phyloP scores from a whole-genome alignment of 1,140 invertebrate genomes.

The Nymphalis io region DNA sequence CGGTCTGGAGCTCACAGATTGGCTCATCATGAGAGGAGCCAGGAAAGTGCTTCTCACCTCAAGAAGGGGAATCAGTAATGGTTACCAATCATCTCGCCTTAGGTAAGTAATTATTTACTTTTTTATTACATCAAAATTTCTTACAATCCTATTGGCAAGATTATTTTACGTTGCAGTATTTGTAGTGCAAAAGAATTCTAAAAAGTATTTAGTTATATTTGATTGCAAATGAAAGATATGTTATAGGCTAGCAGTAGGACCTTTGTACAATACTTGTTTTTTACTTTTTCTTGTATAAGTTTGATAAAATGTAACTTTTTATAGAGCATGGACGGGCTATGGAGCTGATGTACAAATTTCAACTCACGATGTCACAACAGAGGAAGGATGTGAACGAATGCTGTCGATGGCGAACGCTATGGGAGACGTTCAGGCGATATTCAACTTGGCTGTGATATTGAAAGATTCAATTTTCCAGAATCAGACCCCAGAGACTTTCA shows the following conservation, averaged over 20 bases:
- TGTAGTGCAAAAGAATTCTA: too few relatives aligned
- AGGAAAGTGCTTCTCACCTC: conserved; percentile 90
- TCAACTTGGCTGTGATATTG: conserved; percentile 87
- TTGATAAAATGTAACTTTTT: conserved; percentile 11
- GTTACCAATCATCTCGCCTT: conserved; percentile 88
- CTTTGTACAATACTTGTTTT: too few relatives aligned
- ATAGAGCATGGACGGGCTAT: conserved; percentile 83
- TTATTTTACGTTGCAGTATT: too few relatives aligned
- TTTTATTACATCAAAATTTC: neutral
- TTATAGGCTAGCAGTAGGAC: too few relatives aligned
- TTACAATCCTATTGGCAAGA: too few relatives aligned
- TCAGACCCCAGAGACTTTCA: conserved; percentile 82
- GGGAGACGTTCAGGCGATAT: conserved; percentile 88
- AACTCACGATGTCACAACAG: conserved; percentile 81
- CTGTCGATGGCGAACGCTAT: too few relatives aligned
- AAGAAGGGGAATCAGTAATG: conserved; percentile 87
- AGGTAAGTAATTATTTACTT: conserved; percentile 63
- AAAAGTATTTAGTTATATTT: too few relatives aligned
- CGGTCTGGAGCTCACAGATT: conserved; percentile 93
- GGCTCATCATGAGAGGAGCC: conserved; percentile 91
- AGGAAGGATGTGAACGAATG: too few relatives aligned
- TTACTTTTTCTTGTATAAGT: too few relatives aligned
- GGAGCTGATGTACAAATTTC: conserved; percentile 84
- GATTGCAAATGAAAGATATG: too few relatives aligned
- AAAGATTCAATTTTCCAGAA: conserved; percentile 80